A percentile compares a stretch with the other conserved stretches of the same genome.
These are phyloP conservation scores for Hippolais icterina DNA, from an alignment of 2,113 vertebrate genomes.

Conservation along the genomic window DNA sequence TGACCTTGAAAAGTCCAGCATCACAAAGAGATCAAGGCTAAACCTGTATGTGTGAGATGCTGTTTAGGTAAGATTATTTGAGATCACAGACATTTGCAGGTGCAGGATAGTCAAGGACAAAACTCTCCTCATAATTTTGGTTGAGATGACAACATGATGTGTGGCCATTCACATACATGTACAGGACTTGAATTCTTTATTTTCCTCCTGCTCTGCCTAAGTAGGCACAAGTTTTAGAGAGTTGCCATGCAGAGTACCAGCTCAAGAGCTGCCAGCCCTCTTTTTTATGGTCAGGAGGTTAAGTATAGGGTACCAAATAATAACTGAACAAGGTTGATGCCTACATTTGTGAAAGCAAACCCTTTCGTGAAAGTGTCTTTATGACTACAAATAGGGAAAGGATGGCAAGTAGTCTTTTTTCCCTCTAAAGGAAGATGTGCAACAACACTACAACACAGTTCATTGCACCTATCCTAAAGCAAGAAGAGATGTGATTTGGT, in stretches of 20 bases:
- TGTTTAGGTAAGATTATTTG: background rate
- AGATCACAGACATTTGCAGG: background rate
- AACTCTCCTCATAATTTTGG: background rate
- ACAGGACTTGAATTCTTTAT: rapidly evolving
- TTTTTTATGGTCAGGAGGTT: background rate
- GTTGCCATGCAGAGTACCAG: background rate
- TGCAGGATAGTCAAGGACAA: background rate
- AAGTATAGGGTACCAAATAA: background rate
- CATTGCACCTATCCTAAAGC: background rate
- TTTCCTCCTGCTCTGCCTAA: background rate
- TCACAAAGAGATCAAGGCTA: background rate
- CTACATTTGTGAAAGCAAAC: background rate
- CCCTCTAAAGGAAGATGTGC: background rate
- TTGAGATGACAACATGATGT: background rate
- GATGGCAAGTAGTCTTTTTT: background rate
- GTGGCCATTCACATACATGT: background rate
- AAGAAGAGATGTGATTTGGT: background rate
- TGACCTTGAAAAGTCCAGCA: background rate
- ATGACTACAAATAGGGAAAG: background rate
- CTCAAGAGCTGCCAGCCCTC: background rate
- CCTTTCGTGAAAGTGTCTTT: background rate
- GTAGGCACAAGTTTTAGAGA: background rate
- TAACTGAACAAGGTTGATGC: background rate
- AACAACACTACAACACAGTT: background rate
- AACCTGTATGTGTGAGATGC: rapidly evolving